These are phyloP conservation scores for Crocodylus rhombifer DNA, from an alignment of 2,797 vertebrate genomes.

Conservation along the genomic window DNA sequence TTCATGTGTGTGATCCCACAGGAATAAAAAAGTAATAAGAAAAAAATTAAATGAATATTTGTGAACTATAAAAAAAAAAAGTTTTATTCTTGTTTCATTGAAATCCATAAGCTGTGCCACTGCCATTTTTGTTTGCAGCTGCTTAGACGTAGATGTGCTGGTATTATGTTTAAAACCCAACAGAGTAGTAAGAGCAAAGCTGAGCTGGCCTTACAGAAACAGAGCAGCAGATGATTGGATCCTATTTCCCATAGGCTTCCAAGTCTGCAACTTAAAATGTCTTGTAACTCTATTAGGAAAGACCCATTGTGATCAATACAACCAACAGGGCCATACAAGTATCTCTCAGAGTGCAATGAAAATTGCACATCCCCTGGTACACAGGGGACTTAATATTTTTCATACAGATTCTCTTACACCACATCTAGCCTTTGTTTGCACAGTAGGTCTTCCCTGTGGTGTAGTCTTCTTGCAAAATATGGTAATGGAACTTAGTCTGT, in stretches of 20 bases:
- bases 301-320: slow-evolving; percentile 78
- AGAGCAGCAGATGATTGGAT: slow-evolving; percentile 60
- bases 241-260: slow-evolving; percentile 65
- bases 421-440: slow-evolving; percentile 45
- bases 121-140: slow-evolving; percentile 64
- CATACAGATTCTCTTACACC: slow-evolving; percentile 59
- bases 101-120: slow-evolving; percentile 32
- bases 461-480: slow-evolving; percentile 7
- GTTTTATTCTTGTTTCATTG: slow-evolving; percentile 29
- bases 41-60: slow-evolving; percentile 17
- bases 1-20: neutral
- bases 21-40: neutral
- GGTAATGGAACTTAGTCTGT: neutral
- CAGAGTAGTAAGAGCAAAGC: slow-evolving; percentile 74
- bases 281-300: slow-evolving; percentile 82
- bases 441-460: neutral
- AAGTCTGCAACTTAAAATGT: slow-evolving; percentile 71
- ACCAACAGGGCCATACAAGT: slow-evolving; percentile 73
- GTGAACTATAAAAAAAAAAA: neutral
- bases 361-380: slow-evolving; percentile 69
- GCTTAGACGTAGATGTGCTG: slow-evolving; percentile 22
- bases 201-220: slow-evolving; percentile 76
- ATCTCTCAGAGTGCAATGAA: slow-evolving; percentile 64
- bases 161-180: slow-evolving; percentile 72
- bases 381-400: slow-evolving; percentile 75